Evolutionary conservation across 2,888 invertebrate species (phyloP).

Genomic region (Apotomis turbidana): DNA sequence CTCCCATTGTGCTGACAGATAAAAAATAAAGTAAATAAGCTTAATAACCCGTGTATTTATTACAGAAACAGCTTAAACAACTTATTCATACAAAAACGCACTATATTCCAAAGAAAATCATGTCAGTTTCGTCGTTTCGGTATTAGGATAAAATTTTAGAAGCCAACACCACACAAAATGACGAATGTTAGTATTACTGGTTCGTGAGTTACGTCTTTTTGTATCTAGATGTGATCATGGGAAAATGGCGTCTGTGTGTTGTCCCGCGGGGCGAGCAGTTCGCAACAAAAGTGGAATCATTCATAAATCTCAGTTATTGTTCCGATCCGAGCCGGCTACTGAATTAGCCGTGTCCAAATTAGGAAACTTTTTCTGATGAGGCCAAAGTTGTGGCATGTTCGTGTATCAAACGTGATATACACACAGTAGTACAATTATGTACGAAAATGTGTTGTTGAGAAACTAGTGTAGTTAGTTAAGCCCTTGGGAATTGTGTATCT

Average conservation of each 20-base stretch:
- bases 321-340: slow-evolving; percentile 43
- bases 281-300: slow-evolving; percentile 51
- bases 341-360: slow-evolving; percentile 40
- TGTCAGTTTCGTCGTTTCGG: background rate
- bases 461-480: background rate
- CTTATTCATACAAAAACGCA: background rate
- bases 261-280: slow-evolving; percentile 45
- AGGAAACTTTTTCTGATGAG: slow-evolving; percentile 25
- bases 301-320: slow-evolving; percentile 52
- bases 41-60: slow-evolving; percentile 31
- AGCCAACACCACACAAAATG: background rate
- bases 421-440: background rate
- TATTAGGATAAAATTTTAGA: background rate
- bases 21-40: slow-evolving; percentile 11
- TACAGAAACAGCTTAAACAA: background rate
- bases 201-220: background rate
- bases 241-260: slow-evolving; percentile 42
- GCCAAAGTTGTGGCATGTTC: slow-evolving; percentile 10
- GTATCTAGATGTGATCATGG: background rate
- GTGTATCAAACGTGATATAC: background rate
- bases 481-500: background rate
- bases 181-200: background rate
- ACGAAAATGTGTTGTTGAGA: background rate
- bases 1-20: background rate
- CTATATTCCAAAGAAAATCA: background rate